Evolutionary conservation across 2,113 vertebrate species (phyloP), one percentile per base, ranked within the genome.

Genomic region (Xiphophorus hellerii): DNA sequence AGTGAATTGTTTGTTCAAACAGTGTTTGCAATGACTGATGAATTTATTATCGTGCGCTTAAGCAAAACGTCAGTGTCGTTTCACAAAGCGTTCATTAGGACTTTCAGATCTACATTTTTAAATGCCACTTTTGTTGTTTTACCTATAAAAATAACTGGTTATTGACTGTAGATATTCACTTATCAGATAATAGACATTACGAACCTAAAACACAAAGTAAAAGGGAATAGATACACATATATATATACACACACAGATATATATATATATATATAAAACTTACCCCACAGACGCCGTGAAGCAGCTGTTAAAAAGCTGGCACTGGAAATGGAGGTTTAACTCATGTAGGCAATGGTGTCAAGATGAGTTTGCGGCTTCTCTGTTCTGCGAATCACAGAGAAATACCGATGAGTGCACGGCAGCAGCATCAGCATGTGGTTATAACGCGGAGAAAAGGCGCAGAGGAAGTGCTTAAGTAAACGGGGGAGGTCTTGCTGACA

Each of bases 401-500:
- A 66, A 25, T 7, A 63, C 62, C 78, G 71, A 71, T 44, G 51
- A 12, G 54, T 66, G 39, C 35, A 37, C 10, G 35, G 35, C 28
- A 33, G 66, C 33, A 61, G 30, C 71, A 68, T 28, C 71, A 66
- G 58, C 64, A 62, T 85, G 81, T 64, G 83, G 82, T 82, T 70
- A 1, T 5, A 27, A 48, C 67, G 15, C 17, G 29, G 29, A 29
- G 9, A 33, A 63, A 33, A 33, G 30, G 15, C 33, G 66, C 84
- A 85, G 86, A 87, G 90, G 87, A 92, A 91, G 75, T 17, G 48
- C 66, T 82, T 25, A 58, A 67, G 51, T 12, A 61, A 87, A 82
- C 61, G 67, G 54, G n/a, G 68, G 69, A 62, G 77, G 28, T 70
- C 54, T 70, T 17, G 1, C 9, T 33, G 27, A 58, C 8, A 4